Base-by-base conservation (phyloP, 2,888 invertebrate genomes). In the Trissonchulus sp. region DNA sequence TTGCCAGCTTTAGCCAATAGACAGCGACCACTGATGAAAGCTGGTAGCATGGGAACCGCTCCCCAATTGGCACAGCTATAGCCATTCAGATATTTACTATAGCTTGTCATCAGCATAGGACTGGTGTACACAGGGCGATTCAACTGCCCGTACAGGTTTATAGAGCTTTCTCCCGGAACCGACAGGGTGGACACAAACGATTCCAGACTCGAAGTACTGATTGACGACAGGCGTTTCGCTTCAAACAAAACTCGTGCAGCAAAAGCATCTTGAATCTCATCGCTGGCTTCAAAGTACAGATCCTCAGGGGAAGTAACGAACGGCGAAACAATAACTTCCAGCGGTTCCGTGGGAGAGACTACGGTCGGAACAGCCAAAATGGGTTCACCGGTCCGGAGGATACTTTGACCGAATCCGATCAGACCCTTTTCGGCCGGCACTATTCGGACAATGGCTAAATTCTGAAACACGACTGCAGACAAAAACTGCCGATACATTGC, bases 71-170 rank as follows among this genome's bases (percentile, higher is more conserved):
- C 2, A 31, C 74, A 73, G 31, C 8, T 3, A 74, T 74, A 74
- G 3, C 15, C 28, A 28, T 72, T 30, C 65, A 74, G 37, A 74
- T 28, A 73, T n/a, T 62, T 36, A n/a, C 62, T 18, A 75, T 97
- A 97, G 82, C 94, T 94, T 1, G 94, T 92, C 93, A 97, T 94
- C 0, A 97, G 87, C 74, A 97, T 87, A 0, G 96, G 94, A 0
- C 96, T 96, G 82, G 95, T 93, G 2, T 93, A 91, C 78, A 97
- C 96, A 0, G 95, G 92, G 80, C 90, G 89, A 84, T 93, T 93
- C 35, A 94, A 91, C 87, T 97, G 96, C 90, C 93, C 93, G 82
- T 95, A 94, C 28, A 97, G 88, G 86, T 96, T 94, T 0, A 97
- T 93, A 65, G 80, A 82, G 23, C 30, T 8, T 23, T 68, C 76